Percentiles rank a stretch among this genome's conserved stretches.
These are phyloP conservation scores for Panagrolaimus sp. DNA, from an alignment of 1,140 invertebrate species.

Conservation along the genomic window DNA sequence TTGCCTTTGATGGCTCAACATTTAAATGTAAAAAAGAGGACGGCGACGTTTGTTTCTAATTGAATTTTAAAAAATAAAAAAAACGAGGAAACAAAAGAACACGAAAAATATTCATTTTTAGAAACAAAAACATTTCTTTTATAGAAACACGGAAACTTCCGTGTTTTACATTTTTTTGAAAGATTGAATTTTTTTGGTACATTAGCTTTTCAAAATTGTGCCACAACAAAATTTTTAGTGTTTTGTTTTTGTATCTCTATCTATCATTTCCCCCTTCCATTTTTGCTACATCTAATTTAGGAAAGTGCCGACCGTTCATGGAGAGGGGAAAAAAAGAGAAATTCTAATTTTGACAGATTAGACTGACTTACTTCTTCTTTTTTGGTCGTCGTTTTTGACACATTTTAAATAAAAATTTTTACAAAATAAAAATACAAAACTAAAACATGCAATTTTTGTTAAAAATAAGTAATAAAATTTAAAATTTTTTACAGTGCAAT, in stretches of 20 bases:
- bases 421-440: background rate
- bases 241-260: too few species aligned
- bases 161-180: too few species aligned
- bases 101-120: background rate
- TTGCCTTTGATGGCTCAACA: background rate
- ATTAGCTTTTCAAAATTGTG: too few species aligned
- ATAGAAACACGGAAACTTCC: too few species aligned
- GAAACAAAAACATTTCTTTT: too few species aligned
- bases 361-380: too few species aligned
- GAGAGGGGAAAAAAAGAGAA: background rate
- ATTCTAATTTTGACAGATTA: background rate
- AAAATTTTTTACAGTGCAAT: constrained; percentile 5
- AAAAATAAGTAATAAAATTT: background rate
- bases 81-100: background rate
- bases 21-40: background rate
- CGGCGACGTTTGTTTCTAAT: background rate
- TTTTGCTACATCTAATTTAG: too few species aligned
- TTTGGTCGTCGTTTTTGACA: background rate
- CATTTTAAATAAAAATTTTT: background rate
- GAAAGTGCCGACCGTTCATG: background rate
- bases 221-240: too few species aligned
- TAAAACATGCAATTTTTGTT: background rate
- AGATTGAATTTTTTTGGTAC: too few species aligned
- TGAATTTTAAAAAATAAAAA: background rate
- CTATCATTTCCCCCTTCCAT: too few species aligned